Conservation (phyloP, 2,113 vertebrate species). For the Heptranchias perlo region DNA sequence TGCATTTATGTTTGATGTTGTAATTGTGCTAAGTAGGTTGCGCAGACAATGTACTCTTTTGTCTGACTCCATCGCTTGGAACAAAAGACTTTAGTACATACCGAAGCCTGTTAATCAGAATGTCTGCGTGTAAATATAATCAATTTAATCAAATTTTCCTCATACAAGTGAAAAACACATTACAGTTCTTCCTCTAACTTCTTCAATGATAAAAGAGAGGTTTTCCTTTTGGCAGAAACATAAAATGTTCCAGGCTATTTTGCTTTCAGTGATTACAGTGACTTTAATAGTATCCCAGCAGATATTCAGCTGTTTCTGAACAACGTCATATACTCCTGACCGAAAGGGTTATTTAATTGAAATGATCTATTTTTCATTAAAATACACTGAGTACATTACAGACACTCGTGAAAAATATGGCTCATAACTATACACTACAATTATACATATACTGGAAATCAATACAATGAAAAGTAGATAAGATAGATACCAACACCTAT, state of each 20-base stretch:
- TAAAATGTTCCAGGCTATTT: neutral
- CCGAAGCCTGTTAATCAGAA: neutral
- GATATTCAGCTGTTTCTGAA: neutral
- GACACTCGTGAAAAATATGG: neutral
- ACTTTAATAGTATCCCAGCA: neutral
- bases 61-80: neutral
- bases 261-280: neutral
- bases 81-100: neutral
- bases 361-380: neutral
- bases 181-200: neutral
- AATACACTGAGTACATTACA: neutral
- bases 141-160: neutral
- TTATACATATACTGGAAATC: neutral
- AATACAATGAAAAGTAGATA: conserved; percentile 13
- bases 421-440: neutral
- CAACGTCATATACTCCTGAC: neutral
- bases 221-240: neutral
- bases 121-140: neutral
- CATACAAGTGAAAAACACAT: neutral
- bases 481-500: neutral
- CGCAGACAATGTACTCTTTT: neutral
- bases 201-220: neutral
- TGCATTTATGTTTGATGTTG: conserved; percentile 2
- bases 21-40: conserved; percentile 5
- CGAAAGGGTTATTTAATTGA: neutral